A percentile compares a stretch with the other conserved stretches of the same genome.
phyloP scores from a whole-genome alignment of 2,113 vertebrate species.

The Beaufortia kweichowensis region DNA sequence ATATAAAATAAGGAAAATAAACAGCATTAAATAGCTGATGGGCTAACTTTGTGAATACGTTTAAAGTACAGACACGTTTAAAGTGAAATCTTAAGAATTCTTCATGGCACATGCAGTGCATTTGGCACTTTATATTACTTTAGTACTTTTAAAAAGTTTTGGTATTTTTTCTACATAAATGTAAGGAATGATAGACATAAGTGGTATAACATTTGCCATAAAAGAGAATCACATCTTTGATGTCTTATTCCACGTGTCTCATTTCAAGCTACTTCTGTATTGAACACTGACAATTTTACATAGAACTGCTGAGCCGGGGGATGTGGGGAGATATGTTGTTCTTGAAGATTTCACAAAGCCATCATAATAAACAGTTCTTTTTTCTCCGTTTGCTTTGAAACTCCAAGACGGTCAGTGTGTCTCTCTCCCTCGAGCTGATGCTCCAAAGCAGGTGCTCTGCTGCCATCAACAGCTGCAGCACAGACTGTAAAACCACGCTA shows the following conservation, averaged over 20 bases:
- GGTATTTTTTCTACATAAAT: background rate
- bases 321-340: background rate
- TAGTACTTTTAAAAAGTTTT: too few species aligned
- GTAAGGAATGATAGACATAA: background rate
- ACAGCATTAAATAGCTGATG: background rate
- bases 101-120: too few species aligned
- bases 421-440: conserved; percentile 13
- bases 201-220: background rate
- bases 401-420: background rate
- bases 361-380: conserved; percentile 12
- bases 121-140: too few species aligned
- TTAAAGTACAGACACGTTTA: background rate
- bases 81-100: background rate
- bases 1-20: background rate
- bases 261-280: conserved; percentile 1
- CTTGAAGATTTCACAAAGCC: conserved; percentile 22
- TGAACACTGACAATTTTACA: background rate
- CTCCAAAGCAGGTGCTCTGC: conserved; percentile 45
- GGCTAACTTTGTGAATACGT: background rate
- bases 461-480: conserved; percentile 47
- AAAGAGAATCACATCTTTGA: background rate
- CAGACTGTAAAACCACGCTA: conserved; percentile 2
- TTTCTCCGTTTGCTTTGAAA: conserved; percentile 23
- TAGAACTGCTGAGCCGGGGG: background rate
- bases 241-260: background rate